Percentiles rank a stretch among this genome's conserved stretches.
phyloP scores from a whole-genome alignment of 2,113 vertebrate species.

The Pterophyllum scalare region DNA sequence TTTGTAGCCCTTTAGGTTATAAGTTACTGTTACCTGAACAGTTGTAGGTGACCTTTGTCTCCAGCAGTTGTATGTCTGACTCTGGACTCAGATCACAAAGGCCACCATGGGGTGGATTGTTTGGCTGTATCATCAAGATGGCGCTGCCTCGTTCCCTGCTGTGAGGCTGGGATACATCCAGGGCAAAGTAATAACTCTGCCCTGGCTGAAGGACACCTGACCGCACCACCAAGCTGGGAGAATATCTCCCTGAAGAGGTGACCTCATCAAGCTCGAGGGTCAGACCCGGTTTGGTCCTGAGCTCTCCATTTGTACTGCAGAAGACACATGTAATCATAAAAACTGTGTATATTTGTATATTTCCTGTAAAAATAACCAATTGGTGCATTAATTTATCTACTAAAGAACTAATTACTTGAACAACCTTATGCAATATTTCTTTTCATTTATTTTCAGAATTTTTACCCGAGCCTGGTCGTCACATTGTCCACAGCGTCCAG shows the following conservation, averaged over 20 bases:
- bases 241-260: conserved; percentile 66
- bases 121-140: conserved; percentile 62
- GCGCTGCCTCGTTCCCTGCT: conserved; percentile 70
- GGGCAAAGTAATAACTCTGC: conserved; percentile 77
- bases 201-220: conserved; percentile 67
- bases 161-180: conserved; percentile 71
- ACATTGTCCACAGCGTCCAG: conserved; percentile 75
- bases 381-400: background rate
- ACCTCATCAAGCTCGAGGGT: conserved; percentile 69
- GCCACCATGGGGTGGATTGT: conserved; percentile 75
- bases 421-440: background rate
- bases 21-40: conserved; percentile 77
- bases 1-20: background rate
- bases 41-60: conserved; percentile 76
- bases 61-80: conserved; percentile 68
- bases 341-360: background rate
- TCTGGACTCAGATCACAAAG: conserved; percentile 74
- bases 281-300: conserved; percentile 62
- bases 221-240: conserved; percentile 70
- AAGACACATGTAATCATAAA: background rate
- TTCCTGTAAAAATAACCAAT: background rate
- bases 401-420: background rate
- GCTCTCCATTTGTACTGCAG: conserved; percentile 81
- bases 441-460: background rate
- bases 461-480: conserved; percentile 67